Evolutionary conservation across 2,113 vertebrate species (phyloP), one percentile per base, ranked within the genome.

Genomic region (Labrus mixtus): DNA sequence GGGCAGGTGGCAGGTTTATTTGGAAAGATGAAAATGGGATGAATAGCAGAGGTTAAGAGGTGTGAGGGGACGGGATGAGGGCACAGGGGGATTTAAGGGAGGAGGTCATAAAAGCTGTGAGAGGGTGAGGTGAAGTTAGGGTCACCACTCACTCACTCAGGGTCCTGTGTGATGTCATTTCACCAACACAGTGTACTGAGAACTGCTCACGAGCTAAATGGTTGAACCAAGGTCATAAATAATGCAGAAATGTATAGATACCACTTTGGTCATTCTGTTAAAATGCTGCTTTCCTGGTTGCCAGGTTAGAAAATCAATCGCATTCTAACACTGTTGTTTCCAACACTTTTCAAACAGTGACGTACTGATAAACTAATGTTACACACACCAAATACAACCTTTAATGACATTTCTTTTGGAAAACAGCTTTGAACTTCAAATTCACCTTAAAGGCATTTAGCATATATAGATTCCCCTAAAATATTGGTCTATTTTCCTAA

Each of bases 191-290:
- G 86, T 81, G 87, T 89, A 90, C 81, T 91, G 88, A 92, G 93
- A 94, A 94, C 94, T 88, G 94, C 94, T 91, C 6, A 13, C 77
- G 91, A 95, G 94, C 95, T 94, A 94, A 95, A 94, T 92, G 93
- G 90, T 87, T 86, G 92, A 95, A 94, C 91, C 67, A 20, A 82
- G 90, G 91, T 91, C 85, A 94, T 96, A 96, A 94, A 96, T 92
- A 81, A 67, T 89, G 84, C 75, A 92, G 19, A 87, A 90, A 94
- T 92, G 79, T 92, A 57, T 90, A 83, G 91, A 91, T 84, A 73
- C 79, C 81, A 84, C 88, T 82, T 62, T 29, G 69, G 68, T 76
- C 79, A 76, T 90, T 85, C 68, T 48, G 76, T 61, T 87, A 51
- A 83, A 85, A 84, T 59, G 76, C 78, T 81, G 70, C 77, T 84